Percentiles rank a stretch among this genome's conserved stretches.
These are phyloP conservation scores for Idaea straminata DNA, from an alignment of 2,888 invertebrate species.

Conservation along the genomic window DNA sequence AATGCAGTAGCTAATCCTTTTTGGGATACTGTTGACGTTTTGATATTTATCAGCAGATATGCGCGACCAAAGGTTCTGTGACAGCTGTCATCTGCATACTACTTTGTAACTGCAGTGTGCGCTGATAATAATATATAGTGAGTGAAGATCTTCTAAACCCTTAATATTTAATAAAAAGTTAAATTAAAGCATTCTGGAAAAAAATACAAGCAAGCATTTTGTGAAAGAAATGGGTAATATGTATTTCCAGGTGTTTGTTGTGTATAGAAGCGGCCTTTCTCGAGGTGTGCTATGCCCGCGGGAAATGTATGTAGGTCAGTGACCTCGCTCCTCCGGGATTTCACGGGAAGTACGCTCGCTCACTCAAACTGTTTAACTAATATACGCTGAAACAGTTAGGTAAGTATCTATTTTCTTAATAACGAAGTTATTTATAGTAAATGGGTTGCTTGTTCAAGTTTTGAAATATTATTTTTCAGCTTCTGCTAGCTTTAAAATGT, in stretches of 20 bases:
- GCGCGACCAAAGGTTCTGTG: too few relatives aligned
- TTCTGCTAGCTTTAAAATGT: too few relatives aligned
- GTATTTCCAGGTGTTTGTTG: neutral
- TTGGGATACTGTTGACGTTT: too few relatives aligned
- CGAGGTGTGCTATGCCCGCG: neutral
- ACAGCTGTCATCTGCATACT: too few relatives aligned
- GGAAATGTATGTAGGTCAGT: neutral
- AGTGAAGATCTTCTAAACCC: too few relatives aligned
- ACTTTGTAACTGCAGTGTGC: too few relatives aligned
- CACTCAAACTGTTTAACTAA: neutral
- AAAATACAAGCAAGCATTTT: too few relatives aligned
- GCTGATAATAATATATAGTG: too few relatives aligned
- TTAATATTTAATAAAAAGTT: too few relatives aligned
- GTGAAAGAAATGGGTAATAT: neutral
- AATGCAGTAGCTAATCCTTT: too few relatives aligned
- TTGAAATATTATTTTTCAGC: neutral
- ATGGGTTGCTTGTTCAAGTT: neutral
- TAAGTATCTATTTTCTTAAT: neutral
- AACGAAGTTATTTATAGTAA: neutral
- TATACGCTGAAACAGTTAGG: neutral
- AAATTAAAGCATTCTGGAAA: too few relatives aligned
- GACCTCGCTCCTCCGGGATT: neutral
- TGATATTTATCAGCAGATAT: too few relatives aligned
- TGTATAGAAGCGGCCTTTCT: neutral
- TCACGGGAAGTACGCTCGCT: neutral